These are phyloP conservation scores for Pemphigus obesinymphae DNA, from an alignment of 1,140 invertebrate genomes.

Conservation along the genomic window DNA sequence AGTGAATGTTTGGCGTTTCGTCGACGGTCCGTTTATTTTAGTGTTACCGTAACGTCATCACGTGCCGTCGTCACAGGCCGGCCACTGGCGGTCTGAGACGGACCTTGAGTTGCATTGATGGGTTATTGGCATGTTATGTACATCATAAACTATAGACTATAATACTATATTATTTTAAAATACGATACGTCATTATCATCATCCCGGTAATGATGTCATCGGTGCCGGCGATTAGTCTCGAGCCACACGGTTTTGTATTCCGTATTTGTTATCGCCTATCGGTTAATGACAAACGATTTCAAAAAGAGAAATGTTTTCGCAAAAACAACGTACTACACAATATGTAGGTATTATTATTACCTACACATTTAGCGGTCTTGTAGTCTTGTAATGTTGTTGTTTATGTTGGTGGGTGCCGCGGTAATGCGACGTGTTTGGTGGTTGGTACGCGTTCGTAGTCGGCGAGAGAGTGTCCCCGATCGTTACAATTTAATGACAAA, in stretches of 20 bases:
- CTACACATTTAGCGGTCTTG: neutral
- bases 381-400: neutral
- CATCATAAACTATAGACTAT: neutral
- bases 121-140: slow-evolving; percentile 3
- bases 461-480: no score
- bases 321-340: neutral
- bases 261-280: no score
- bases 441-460: no score
- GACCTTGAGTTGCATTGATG: neutral
- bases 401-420: neutral
- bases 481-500: no score
- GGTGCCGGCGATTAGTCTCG: neutral
- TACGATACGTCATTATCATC: neutral
- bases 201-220: neutral
- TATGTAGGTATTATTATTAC: no score
- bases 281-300: neutral
- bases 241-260: neutral
- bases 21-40: neutral
- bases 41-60: neutral
- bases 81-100: no score
- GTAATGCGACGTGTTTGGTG: no score
- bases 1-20: neutral
- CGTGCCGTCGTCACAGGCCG: no score
- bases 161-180: neutral
- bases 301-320: neutral